Evolutionary conservation across 1,140 invertebrate species (phyloP), one percentile per base, ranked within the genome.

Genomic region (Leguminivora glycinivorella): DNA sequence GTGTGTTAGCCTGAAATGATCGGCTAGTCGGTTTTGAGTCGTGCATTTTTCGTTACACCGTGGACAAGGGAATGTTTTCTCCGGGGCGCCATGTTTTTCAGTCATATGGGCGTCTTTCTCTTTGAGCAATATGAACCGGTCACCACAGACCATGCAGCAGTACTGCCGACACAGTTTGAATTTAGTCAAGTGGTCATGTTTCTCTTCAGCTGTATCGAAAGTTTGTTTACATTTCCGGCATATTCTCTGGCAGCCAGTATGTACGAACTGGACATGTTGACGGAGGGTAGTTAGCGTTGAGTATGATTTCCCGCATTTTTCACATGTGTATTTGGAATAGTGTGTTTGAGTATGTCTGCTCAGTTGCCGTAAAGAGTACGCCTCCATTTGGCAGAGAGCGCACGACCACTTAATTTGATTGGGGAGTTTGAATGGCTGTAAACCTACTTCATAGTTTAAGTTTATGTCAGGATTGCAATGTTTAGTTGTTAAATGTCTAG

Each of bases 271-370:
- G 9, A 66, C 34, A 17, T 70, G 69, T 19, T 43, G 14, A 7
- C 31, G 22, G n/a, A 68, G 34, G 25, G 60, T 40, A 4, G 10
- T 34, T 1, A 7, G 17, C 12, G 56, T 67, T 2, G 56, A n/a
- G 38, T 67, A 72, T 26, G 58, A 31, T 40, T 72, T 75, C 0
- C 70, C 73, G 25, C 73, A 75, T n/a, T 9, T 38, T 26, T 75
- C 73, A 14, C 73, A 75, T 1, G 68, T 70, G 10, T 19, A 56
- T 14, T 70, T 70, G 3, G 26, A 12, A 34, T 66, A 72, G 25
- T 75, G 73, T 3, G 60, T 68, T 63, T 67, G 56, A 4, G 56
- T 67, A 22, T 75, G 70, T 22, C 70, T 25, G 17, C 67, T 70
- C 22, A 72, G 26, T 7, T 40, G 14, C 6, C 40, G 31, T 12